Base-by-base conservation (phyloP, 2,888 invertebrate species). In the Autographa pulchrina region DNA sequence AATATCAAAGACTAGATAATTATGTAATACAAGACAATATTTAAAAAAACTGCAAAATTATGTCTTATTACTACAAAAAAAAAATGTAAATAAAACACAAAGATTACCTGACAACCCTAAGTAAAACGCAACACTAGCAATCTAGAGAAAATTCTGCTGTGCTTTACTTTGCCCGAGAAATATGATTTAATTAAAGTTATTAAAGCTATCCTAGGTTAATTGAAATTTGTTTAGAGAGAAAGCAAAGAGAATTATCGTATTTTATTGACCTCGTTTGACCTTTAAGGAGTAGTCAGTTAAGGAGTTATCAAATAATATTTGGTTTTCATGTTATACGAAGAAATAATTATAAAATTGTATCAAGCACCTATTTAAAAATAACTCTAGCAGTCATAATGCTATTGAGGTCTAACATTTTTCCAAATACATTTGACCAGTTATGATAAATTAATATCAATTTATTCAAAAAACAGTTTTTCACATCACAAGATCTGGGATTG, bases 171-270 rank as follows among this genome's bases (percentile, higher is more conserved):
- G 85, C 89, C 81, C 86, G 78, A 88, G 87, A 87, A 90, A 87
- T 92, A 94, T 93, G 92, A 94, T 93, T 94, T 94, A 94, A 94
- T 94, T 94, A 92, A 92, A 93, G 89, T 91, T 92, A 94, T 94
- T 93, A 94, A 88, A 91, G 85, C 89, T 83, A 90, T 85, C 86
- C 81, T 79, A 71, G 85, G 89, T 90, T 94, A 94, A 95, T 94
- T 94, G 94, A 94, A 94, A 93, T 92, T 94, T 93, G 89, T 93
- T 90, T 92, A 87, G 84, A 88, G 82, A 87, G 86, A 89, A 89
- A 90, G 86, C 82, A 86, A 86, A 88, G 90, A 86, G 88, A 90
- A 91, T 90, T 88, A 85, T 85, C 86, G 83, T 88, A 89, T 91
- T 90, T 90, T 89, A 88, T 89, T 92, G 91, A 92, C 92, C 93